Conservation (phyloP, 2,888 invertebrate genomes). For the Ptychoptera contaminata region DNA sequence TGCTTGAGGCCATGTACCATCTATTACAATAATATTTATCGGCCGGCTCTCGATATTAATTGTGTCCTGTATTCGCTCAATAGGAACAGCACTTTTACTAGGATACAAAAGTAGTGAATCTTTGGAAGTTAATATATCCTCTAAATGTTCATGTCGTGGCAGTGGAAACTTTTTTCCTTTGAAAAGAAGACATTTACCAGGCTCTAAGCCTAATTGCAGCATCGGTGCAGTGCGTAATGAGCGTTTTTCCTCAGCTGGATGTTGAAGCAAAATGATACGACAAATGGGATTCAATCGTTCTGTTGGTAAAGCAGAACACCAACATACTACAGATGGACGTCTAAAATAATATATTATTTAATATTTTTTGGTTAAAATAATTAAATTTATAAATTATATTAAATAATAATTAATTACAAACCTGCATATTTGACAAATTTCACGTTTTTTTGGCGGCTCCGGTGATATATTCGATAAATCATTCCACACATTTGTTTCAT, state of each 20-base stretch:
- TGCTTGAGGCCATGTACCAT: conserved; percentile 94
- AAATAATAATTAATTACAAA: conserved; percentile 28
- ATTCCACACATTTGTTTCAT: conserved; percentile 41
- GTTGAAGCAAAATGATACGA: conserved; percentile 68
- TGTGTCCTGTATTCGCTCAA: conserved; percentile 35
- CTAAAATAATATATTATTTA: conserved; percentile 33
- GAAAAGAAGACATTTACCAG: conserved; percentile 52
- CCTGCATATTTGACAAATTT: conserved; percentile 58
- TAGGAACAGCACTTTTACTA: conserved; percentile 53
- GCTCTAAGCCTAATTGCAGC: conserved; percentile 57
- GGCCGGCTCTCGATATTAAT: conserved; percentile 24
- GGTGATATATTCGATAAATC: conserved; percentile 58
- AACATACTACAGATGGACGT: conserved; percentile 73
- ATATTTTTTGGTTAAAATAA: neutral
- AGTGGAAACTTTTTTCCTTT: conserved; percentile 71
- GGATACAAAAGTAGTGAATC: conserved; percentile 71
- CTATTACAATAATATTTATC: conserved; percentile 70
- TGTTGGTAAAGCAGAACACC: conserved; percentile 70
- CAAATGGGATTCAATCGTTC: conserved; percentile 51
- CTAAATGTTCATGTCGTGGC: conserved; percentile 45
- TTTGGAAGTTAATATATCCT: conserved; percentile 44
- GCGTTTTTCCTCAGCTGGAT: conserved; percentile 85
- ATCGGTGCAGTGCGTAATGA: conserved; percentile 81
- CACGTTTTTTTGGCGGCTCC: conserved; percentile 55
- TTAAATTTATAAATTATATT: conserved; percentile 2